Conservation (phyloP, 2,797 vertebrate species). For the Rhynchonycteris naso region DNA sequence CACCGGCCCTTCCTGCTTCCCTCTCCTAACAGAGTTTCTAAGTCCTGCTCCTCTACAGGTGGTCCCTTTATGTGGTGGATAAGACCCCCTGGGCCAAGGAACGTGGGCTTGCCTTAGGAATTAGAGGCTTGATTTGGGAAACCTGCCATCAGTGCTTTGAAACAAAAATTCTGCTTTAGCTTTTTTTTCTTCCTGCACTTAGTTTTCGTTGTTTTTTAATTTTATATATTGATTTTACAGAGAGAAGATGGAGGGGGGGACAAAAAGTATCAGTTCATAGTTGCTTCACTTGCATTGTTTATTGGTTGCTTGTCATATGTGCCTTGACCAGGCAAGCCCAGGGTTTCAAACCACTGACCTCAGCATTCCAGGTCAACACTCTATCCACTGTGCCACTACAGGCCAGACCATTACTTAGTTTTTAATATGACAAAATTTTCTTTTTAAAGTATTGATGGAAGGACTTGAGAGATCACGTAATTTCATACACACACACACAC, state of each 20-base stretch:
- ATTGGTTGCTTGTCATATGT: no score
- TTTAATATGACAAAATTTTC: not conserved
- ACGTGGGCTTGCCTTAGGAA: not conserved
- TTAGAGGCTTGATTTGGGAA: not conserved
- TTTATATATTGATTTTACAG: no score
- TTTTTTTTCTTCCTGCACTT: not conserved
- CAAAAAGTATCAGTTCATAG: no score
- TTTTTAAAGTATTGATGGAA: slow-evolving; percentile 29
- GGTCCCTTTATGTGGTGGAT: not conserved
- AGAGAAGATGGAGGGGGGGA: no score
- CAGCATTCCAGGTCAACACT: no score
- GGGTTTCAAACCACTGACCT: no score
- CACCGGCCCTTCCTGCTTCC: not conserved
- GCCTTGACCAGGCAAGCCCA: no score
- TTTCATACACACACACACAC: not conserved
- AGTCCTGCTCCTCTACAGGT: not conserved
- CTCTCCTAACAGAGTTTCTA: not conserved
- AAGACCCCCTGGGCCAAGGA: not conserved
- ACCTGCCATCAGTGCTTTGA: not conserved
- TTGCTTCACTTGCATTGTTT: no score
- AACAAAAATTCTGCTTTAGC: not conserved
- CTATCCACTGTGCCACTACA: no score
- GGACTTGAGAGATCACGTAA: not conserved
- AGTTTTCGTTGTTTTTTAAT: not conserved
- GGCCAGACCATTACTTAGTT: not conserved